phyloP scores from a whole-genome alignment of 2,797 vertebrate species.

The Sebastes kiyomatsui region DNA sequence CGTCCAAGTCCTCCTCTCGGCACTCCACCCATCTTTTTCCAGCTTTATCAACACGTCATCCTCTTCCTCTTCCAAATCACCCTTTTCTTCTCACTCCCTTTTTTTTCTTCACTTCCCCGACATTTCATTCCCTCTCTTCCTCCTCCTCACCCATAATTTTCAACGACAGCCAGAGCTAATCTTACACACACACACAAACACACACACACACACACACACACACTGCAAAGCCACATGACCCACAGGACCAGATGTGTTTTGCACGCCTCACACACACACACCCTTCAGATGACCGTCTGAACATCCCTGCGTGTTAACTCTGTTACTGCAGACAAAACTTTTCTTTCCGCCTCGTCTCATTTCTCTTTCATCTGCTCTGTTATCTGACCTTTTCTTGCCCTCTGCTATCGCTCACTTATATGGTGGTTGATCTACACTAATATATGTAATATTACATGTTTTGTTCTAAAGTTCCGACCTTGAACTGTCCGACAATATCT shows the following conservation, averaged over 20 bases:
- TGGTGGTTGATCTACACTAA: background rate
- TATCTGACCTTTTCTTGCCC: background rate
- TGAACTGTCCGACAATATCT: background rate
- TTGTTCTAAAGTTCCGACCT: background rate
- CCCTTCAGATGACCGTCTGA: slow-evolving; percentile 2
- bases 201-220: background rate
- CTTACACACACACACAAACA: background rate
- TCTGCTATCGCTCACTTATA: background rate
- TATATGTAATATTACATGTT: background rate
- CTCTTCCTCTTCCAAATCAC: background rate
- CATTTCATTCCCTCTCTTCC: background rate
- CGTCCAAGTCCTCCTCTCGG: background rate
- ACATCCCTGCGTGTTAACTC: slow-evolving; percentile 16
- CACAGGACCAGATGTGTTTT: slow-evolving; percentile 44
- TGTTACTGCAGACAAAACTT: background rate
- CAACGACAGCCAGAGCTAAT: slow-evolving; percentile 11
- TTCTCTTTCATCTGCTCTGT: background rate
- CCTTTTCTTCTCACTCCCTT: background rate
- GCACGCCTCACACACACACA: background rate
- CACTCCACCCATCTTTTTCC: background rate
- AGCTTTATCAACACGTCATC: background rate
- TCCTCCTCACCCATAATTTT: slow-evolving; percentile 1
- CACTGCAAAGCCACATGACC: slow-evolving; percentile 36
- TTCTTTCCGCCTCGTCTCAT: background rate
- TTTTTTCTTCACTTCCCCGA: background rate